phyloP scores from a whole-genome alignment of 2,888 invertebrate genomes.

The Andrena camellia region DNA sequence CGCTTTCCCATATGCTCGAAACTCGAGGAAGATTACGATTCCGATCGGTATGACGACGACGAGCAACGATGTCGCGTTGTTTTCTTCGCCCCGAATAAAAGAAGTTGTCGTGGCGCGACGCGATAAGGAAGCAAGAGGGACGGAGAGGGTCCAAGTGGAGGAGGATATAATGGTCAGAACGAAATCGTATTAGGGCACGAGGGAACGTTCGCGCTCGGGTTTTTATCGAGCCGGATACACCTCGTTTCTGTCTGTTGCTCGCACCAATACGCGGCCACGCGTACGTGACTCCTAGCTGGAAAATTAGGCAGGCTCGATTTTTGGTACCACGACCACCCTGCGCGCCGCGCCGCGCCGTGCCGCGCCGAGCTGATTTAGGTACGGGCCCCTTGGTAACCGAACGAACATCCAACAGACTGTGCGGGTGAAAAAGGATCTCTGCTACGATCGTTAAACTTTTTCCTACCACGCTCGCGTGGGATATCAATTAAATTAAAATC shows the following conservation, averaged over 20 bases:
- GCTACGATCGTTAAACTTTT: constrained; percentile 66
- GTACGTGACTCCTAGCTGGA: constrained; percentile 28
- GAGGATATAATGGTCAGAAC: constrained; percentile 79
- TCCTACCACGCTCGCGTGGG: constrained; percentile 60
- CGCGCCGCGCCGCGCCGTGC: constrained; percentile 4
- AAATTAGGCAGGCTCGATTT: constrained; percentile 57
- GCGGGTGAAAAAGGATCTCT: constrained; percentile 30
- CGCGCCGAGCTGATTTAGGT: constrained; percentile 41
- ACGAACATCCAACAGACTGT: neutral
- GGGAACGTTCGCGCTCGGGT: constrained; percentile 73
- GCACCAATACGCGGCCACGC: constrained; percentile 36
- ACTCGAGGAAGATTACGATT: constrained; percentile 75
- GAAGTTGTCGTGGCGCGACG: constrained; percentile 71
- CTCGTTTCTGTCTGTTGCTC: constrained; percentile 67
- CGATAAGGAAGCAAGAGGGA: constrained; percentile 63
- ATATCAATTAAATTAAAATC: constrained; percentile 77
- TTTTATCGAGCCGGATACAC: constrained; percentile 78
- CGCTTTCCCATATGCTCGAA: constrained; percentile 71
- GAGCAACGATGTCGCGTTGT: constrained; percentile 39
- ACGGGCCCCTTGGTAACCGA: constrained; percentile 22
- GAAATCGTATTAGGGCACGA: constrained; percentile 80
- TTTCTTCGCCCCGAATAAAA: constrained; percentile 59
- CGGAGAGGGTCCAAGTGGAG: constrained; percentile 52
- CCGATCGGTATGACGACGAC: constrained; percentile 52
- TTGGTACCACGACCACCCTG: constrained; percentile 60